Percentiles rank a stretch among this genome's conserved stretches.
phyloP scores from a whole-genome alignment of 1,140 invertebrate species.

The Hyphantria cunea region DNA sequence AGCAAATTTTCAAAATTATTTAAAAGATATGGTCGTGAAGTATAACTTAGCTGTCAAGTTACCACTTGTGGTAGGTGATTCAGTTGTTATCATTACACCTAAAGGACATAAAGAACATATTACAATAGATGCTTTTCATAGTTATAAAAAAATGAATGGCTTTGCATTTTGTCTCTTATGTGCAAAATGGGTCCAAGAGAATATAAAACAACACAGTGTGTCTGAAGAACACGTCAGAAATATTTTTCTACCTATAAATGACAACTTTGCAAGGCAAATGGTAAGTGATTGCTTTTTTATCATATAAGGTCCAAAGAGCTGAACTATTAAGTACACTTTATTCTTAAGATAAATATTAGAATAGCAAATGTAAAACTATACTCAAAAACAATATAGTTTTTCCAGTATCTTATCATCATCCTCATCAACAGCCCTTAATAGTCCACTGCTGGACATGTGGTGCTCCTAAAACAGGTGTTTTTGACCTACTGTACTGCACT shows the following conservation, averaged over 20 bases:
- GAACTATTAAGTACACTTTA: not conserved
- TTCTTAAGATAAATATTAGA: not conserved
- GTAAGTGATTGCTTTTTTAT: not conserved
- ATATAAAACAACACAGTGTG: not conserved
- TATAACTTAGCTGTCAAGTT: not conserved
- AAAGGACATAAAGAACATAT: not conserved
- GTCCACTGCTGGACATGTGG: too few species aligned
- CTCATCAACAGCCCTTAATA: too few species aligned
- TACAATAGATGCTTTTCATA: not conserved
- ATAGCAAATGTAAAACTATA: not conserved
- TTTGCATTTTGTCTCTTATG: not conserved
- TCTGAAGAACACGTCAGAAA: not conserved
- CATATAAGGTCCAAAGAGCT: not conserved
- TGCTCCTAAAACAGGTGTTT: too few species aligned
- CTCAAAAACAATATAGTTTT: not conserved
- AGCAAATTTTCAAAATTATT: not conserved
- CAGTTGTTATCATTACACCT: not conserved
- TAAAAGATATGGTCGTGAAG: not conserved
- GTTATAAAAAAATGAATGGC: not conserved
- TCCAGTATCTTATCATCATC: too few species aligned
- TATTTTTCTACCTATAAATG: not conserved
- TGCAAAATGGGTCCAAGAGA: not conserved
- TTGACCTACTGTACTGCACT: too few species aligned
- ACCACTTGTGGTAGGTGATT: not conserved
- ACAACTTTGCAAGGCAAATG: not conserved